Percentiles rank a stretch among this genome's conserved stretches.
Evolutionary conservation across 53 echinoderm and acorn worm species (phyloP).

Genomic region (Zoroaster sp.): DNA sequence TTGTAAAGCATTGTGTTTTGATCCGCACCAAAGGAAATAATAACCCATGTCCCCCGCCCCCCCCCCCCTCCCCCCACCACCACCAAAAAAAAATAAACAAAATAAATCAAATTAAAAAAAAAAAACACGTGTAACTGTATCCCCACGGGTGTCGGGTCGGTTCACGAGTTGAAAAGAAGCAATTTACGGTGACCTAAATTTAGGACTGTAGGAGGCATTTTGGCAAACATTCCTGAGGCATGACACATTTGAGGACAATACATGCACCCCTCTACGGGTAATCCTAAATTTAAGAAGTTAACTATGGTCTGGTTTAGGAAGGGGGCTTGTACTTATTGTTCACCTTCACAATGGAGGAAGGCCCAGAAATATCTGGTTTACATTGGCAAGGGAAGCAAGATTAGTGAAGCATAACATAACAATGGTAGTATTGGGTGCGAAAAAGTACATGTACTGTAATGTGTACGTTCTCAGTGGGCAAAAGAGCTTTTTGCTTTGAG

Average conservation of each 20-base stretch:
- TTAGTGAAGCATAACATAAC: not conserved
- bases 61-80: too few relatives aligned
- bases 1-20: not conserved
- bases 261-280: not conserved
- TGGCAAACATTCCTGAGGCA: conserved; percentile 6
- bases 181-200: conserved; percentile 56
- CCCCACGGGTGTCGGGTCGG: not conserved
- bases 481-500: too few relatives aligned
- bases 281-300: conserved; percentile 4
- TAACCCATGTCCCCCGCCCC: too few relatives aligned
- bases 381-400: not conserved
- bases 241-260: not conserved
- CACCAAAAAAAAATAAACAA: too few relatives aligned
- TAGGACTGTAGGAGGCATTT: not conserved
- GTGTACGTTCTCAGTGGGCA: too few relatives aligned
- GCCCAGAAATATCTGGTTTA: not conserved
- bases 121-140: conserved; percentile 18
- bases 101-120: too few relatives aligned
- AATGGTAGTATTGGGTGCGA: not conserved
- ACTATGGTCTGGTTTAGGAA: not conserved
- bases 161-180: not conserved
- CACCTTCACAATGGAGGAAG: not conserved
- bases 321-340: conserved; percentile 11
- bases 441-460: not conserved
- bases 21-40: not conserved